Evolutionary conservation across 2,888 invertebrate species (phyloP).

Genomic region (Timema cristinae): DNA sequence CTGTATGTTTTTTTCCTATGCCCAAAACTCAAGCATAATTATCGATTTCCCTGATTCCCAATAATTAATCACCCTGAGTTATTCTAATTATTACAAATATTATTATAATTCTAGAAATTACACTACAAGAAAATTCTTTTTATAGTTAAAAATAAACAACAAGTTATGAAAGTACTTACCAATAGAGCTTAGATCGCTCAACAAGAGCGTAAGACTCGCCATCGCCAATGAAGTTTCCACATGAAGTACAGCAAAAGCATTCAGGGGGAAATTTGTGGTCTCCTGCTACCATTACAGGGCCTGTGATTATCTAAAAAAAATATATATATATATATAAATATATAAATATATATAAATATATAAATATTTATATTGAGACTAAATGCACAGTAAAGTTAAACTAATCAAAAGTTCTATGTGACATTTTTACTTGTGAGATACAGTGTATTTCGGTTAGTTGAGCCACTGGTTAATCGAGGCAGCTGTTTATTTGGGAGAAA

Average conservation of each 20-base stretch:
- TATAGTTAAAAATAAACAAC: conserved; percentile 20
- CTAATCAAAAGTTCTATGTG: too few relatives aligned
- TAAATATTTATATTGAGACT: neutral
- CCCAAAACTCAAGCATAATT: too few relatives aligned
- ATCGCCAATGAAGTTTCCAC: conserved; percentile 82
- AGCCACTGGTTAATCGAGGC: too few relatives aligned
- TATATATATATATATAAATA: too few relatives aligned
- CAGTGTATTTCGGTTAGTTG: too few relatives aligned
- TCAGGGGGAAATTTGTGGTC: conserved; percentile 95
- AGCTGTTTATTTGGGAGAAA: too few relatives aligned
- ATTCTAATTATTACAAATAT: neutral
- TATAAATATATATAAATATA: neutral
- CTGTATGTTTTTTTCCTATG: too few relatives aligned
- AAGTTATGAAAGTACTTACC: conserved; percentile 51
- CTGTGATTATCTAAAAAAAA: conserved; percentile 57
- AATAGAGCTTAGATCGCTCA: conserved; percentile 85
- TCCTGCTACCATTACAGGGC: conserved; percentile 92
- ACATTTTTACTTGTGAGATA: too few relatives aligned
- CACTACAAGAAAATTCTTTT: conserved; percentile 8
- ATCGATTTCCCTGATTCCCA: too few relatives aligned
- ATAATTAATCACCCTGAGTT: too few relatives aligned
- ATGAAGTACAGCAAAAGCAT: conserved; percentile 84
- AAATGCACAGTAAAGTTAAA: too few relatives aligned
- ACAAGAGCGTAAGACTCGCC: conserved; percentile 88
- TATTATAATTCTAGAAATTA: conserved; percentile 15